Evolutionary conservation across 2,888 invertebrate species (phyloP).

Genomic region (Mythimna loreyi): DNA sequence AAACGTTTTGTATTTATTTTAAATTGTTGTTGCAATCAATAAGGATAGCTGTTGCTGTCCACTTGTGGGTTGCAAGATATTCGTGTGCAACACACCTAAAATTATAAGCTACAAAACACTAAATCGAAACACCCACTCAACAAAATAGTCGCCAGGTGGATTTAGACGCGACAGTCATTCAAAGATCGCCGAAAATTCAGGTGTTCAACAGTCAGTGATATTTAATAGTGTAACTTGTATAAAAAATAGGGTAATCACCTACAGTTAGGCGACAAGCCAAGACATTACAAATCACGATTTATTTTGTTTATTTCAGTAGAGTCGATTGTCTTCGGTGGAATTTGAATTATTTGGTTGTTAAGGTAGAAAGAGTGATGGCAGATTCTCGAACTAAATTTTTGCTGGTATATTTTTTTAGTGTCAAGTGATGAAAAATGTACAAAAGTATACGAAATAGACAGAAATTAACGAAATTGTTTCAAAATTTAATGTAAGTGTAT

Average conservation of each 20-base stretch:
- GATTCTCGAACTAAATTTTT: too few relatives aligned
- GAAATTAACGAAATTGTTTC: too few relatives aligned
- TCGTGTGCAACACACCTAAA: not conserved
- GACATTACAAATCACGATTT: constrained; percentile 66
- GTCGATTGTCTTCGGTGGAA: constrained; percentile 29
- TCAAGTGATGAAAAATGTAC: too few relatives aligned
- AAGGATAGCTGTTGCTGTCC: not conserved
- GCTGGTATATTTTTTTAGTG: too few relatives aligned
- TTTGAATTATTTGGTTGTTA: constrained; percentile 30
- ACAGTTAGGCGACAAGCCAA: constrained; percentile 71
- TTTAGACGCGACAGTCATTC: not conserved
- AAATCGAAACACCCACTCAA: constrained; percentile 22
- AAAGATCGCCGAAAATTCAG: constrained; percentile 50
- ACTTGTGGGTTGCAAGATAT: not conserved
- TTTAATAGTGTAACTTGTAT: constrained; percentile 40
- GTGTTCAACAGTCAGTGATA: constrained; percentile 61
- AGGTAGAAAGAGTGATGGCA: too few relatives aligned
- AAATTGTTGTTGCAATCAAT: too few relatives aligned
- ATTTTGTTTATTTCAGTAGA: constrained; percentile 42
- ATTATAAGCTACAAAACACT: not conserved
- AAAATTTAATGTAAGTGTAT: too few relatives aligned
- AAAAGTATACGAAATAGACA: too few relatives aligned
- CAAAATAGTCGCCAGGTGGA: constrained; percentile 37
- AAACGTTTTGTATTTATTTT: too few relatives aligned
- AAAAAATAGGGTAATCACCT: constrained; percentile 66